phyloP scores from a whole-genome alignment of 2,113 vertebrate genomes.

The Syngnathus typhle region DNA sequence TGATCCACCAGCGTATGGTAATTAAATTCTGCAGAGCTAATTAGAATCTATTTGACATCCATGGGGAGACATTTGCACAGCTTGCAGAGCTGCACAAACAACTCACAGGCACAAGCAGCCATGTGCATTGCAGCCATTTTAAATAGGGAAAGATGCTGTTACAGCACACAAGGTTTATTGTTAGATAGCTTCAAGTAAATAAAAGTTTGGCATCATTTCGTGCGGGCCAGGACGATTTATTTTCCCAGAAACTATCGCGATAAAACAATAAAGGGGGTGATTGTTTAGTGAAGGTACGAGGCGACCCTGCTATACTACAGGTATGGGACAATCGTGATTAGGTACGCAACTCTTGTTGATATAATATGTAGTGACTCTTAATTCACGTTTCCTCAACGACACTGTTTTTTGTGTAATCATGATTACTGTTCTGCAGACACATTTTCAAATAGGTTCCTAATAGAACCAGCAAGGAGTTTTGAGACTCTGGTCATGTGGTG shows the following conservation, averaged over 20 bases:
- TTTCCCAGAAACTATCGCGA: no score
- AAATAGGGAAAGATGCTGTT: conserved; percentile 5
- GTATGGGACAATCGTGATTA: no score
- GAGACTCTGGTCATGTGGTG: not conserved
- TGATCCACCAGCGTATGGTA: conserved; percentile 56
- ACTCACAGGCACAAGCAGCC: conserved; percentile 42
- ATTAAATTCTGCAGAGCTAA: conserved; percentile 62
- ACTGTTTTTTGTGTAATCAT: no score
- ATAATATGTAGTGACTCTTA: no score
- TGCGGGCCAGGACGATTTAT: no score
- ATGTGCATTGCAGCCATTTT: conserved; percentile 18
- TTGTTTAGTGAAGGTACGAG: not conserved
- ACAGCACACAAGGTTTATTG: conserved; percentile 5
- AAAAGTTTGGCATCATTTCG: conserved; percentile 12
- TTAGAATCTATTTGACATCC: conserved; percentile 60
- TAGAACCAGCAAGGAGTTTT: not conserved
- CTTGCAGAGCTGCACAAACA: conserved; percentile 48
- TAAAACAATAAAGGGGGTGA: not conserved
- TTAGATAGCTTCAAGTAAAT: conserved; percentile 19
- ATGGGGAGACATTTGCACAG: conserved; percentile 49
- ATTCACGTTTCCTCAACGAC: no score
- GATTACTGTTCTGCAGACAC: not conserved
- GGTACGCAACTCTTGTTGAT: no score
- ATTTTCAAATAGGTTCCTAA: not conserved
- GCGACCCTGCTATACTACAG: no score